Base-by-base conservation (phyloP, 2,888 invertebrate genomes). In the Keiferia lycopersicella region DNA sequence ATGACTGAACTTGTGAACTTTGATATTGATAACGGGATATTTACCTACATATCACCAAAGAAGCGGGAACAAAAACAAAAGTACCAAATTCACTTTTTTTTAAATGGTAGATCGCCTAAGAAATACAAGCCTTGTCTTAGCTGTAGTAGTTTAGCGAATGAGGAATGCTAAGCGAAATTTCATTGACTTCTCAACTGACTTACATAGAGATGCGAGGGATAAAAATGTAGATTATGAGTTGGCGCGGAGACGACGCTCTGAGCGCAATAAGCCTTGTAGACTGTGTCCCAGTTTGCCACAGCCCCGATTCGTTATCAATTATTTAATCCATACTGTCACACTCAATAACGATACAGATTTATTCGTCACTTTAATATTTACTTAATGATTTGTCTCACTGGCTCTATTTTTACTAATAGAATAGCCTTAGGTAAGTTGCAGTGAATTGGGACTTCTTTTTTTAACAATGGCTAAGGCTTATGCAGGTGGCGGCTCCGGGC, bases 111-210 rank as follows among this genome's bases (percentile, higher is more conserved):
- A 80, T 78, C 75, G 74, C 73, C 75, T 76, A 72, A 74, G 76
- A 71, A 76, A 69, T 67, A 72, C 71, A 74, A 71, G 74, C 72
- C 68, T 69, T 71, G 72, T 69, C 76, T 75, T 70, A 74, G 72
- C 72, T 68, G 71, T 76, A 74, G 71, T 76, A 74, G 73, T 80
- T 81, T 75, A 73, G 74, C 73, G 78, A 78, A 78, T 78, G 77
- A 70, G 73, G 71, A 75, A 76, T 75, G 72, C 74, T 78, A 75
- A 80, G 73, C 69, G 75, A 72, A 76, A 75, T 80, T 82, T 79
- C 79, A 82, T 82, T 82, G 83, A 82, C 78, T 81, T 77, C 74
- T 75, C 74, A 73, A 75, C 75, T 69, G 72, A 62, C 64, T 64
- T 68, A 74, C 76, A 73, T 71, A 70, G 73, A 75, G 69, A 72